Evolutionary conservation across 2,888 invertebrate species (phyloP).

Genomic region (Cataglyphis albicans): DNA sequence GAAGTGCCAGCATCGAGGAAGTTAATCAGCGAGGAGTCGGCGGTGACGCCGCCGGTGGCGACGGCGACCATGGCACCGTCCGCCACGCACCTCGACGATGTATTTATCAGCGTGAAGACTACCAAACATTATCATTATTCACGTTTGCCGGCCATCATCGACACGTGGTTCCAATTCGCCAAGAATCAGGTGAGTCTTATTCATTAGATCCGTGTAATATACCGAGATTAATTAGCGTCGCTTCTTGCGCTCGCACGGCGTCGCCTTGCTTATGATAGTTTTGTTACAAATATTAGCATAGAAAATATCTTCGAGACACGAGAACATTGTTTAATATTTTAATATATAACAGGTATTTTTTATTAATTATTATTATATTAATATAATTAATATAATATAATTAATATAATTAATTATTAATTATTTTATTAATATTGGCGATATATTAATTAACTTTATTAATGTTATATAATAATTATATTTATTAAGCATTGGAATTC

Average conservation of each 20-base stretch:
- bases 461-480: background rate
- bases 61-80: constrained; percentile 88
- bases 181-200: constrained; percentile 89
- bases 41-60: constrained; percentile 82
- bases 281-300: constrained; percentile 3
- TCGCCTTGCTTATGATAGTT: background rate
- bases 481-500: background rate
- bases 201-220: constrained; percentile 28
- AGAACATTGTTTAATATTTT: background rate
- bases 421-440: background rate
- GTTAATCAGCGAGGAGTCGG: constrained; percentile 75
- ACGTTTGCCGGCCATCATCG: constrained; percentile 94
- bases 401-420: no score
- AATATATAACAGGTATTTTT: background rate
- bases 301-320: background rate
- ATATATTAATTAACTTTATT: background rate
- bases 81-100: constrained; percentile 92
- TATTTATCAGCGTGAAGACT: constrained; percentile 98
- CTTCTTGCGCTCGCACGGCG: background rate
- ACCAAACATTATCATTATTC: constrained; percentile 94
- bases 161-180: constrained; percentile 98
- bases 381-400: no score
- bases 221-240: constrained; percentile 30
- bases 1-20: constrained; percentile 76
- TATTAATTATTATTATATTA: background rate